phyloP scores from a whole-genome alignment of 2,888 invertebrate species.

The Unio delphinus region DNA sequence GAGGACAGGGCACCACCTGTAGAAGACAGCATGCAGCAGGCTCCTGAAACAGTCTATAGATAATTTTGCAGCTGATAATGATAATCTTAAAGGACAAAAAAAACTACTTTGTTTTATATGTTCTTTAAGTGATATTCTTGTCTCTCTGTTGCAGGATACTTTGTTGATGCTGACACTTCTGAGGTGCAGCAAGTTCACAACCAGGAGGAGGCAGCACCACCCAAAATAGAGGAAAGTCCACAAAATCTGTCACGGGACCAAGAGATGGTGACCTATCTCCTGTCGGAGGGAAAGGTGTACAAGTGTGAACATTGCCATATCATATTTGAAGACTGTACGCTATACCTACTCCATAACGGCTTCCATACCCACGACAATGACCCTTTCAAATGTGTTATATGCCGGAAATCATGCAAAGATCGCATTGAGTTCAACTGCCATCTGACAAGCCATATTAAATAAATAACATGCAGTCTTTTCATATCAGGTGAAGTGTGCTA shows the following conservation, averaged over 20 bases:
- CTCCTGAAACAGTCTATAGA: too few relatives aligned
- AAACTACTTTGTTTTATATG: too few relatives aligned
- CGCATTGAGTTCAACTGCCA: constrained; percentile 65
- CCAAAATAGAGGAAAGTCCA: constrained; percentile 31
- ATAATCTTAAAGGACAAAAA: constrained; percentile 10
- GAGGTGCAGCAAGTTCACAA: constrained; percentile 27
- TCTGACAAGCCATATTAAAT: constrained; percentile 65
- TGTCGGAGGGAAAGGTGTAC: constrained; percentile 59
- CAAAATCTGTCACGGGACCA: constrained; percentile 55
- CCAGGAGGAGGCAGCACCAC: constrained; percentile 25
- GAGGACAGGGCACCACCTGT: too few relatives aligned
- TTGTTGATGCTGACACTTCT: constrained; percentile 4
- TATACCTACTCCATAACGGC: constrained; percentile 64
- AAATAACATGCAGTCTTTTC: constrained; percentile 10
- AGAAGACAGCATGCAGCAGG: too few relatives aligned
- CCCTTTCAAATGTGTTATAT: constrained; percentile 64
- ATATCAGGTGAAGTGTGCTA: too few relatives aligned
- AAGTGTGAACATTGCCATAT: constrained; percentile 65
- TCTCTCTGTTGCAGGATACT: too few relatives aligned
- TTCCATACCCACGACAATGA: constrained; percentile 63
- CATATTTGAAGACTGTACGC: constrained; percentile 63
- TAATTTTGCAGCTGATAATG: constrained; percentile 21
- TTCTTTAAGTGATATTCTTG: too few relatives aligned
- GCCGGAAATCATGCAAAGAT: constrained; percentile 57
- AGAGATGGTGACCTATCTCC: constrained; percentile 53